These are phyloP conservation scores for Gibbula magus DNA, from an alignment of 2,888 invertebrate species.

Conservation along the genomic window DNA sequence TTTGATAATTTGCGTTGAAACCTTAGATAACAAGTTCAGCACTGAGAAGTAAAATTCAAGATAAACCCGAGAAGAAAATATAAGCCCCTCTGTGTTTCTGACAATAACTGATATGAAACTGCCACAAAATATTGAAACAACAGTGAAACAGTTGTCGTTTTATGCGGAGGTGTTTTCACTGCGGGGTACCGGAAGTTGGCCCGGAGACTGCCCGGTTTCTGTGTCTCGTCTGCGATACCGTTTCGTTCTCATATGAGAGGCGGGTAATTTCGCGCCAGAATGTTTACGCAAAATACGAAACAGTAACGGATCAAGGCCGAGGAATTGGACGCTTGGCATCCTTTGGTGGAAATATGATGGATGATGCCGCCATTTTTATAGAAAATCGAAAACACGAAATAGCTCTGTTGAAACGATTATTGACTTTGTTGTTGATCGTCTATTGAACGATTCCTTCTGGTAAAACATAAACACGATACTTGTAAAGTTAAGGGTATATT, in stretches of 20 bases:
- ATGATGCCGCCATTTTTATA: conserved; percentile 9
- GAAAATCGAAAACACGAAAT: conserved; percentile 16
- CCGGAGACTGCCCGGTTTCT: neutral
- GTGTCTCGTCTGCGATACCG: conserved; percentile 3
- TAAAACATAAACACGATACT: conserved; percentile 7
- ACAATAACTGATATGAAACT: conserved; percentile 14
- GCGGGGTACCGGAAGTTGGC: conserved; percentile 31
- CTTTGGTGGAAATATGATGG: neutral
- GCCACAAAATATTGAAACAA: neutral
- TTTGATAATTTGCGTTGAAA: neutral
- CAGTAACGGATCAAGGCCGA: conserved; percentile 7
- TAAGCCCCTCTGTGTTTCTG: neutral
- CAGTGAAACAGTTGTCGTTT: conserved; percentile 17
- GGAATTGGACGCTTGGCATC: conserved; percentile 6
- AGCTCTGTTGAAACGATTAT: neutral
- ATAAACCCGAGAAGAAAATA: neutral
- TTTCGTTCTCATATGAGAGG: neutral
- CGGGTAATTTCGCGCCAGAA: conserved; percentile 10
- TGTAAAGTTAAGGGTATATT: neutral
- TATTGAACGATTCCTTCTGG: conserved; percentile 4
- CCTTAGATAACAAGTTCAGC: neutral
- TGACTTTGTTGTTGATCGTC: neutral
- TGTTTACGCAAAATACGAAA: conserved; percentile 19
- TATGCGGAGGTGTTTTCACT: conserved; percentile 27
- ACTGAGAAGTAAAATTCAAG: neutral